Base-by-base conservation (phyloP, 2,113 vertebrate genomes). In the Panthera uncia region DNA sequence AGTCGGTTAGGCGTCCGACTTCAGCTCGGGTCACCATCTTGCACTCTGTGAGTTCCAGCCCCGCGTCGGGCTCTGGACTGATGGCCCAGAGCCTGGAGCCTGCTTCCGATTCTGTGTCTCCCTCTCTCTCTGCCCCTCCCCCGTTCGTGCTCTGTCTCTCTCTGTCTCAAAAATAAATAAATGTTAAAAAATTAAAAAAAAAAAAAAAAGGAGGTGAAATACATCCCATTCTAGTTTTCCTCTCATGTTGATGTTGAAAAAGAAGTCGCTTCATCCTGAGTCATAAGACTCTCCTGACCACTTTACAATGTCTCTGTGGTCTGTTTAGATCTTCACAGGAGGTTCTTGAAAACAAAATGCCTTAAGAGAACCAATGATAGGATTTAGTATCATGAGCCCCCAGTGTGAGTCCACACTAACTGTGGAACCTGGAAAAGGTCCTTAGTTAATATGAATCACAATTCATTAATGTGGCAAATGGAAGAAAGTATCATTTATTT, bases 401-500 rank as follows among this genome's bases (percentile, higher is more conserved):
- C 36, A 61, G 1, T 41, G 48, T 80, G 50, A 82, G 71, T 21
- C 41, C 14, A 57, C 1, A 41, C 48, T 95, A 38, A 65, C 11
- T 73, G 45, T 36, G n/a, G 50, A 79, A 61, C 4, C 61, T 57
- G 69, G 63, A 33, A 88, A 90, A 89, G 5, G 15, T 87, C 81
- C 69, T 74, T 82, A n/a, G 5, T 81, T 85, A 55, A 65, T 92
- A 69, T 31, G 15, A 92, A 69, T 66, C 33, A 91, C 7, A 69
- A 29, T 79, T 33, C 68, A 88, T 91, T 87, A 79, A 66, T 38
- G 78, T 88, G 74, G 21, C 11, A 80, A 76, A 52, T 90, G n/a
- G 41, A 89, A 95, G n/a, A 84, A 93, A 61, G 7, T 79, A 52
- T 45, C 27, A 50, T 69, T 96, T 79, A 74, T 55, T 89, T 85